Percentiles rank a stretch among this genome's conserved stretches.
Evolutionary conservation across 2,113 vertebrate genomes (phyloP).

Genomic region (Triplophysa dalaica): DNA sequence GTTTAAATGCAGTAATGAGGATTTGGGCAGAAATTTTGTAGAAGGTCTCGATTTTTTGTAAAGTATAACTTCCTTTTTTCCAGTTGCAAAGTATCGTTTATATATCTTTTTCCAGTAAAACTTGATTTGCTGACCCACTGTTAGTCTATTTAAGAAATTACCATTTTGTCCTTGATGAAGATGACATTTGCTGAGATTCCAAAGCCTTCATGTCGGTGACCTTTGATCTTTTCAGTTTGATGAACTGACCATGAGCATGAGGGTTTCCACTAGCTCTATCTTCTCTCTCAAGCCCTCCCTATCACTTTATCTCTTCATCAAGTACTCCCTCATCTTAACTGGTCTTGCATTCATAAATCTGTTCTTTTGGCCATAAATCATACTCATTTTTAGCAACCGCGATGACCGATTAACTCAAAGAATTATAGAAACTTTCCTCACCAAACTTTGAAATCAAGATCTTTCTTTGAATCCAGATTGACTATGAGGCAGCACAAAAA

Average conservation of each 20-base stretch:
- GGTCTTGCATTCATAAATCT: slow-evolving; percentile 40
- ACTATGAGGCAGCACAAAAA: no score
- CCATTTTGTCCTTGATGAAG: slow-evolving; percentile 7
- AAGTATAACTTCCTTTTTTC: neutral
- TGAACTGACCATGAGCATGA: slow-evolving; percentile 14
- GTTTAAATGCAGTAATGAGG: no score
- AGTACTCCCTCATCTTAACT: slow-evolving; percentile 21
- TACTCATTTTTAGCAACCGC: neutral
- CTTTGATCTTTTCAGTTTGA: neutral
- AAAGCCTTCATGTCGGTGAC: neutral
- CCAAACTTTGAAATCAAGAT: neutral
- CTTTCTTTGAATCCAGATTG: no score
- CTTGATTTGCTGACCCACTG: neutral
- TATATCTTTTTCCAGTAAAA: no score
- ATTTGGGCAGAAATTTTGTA: no score
- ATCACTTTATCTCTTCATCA: slow-evolving; percentile 46
- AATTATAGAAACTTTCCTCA: neutral
- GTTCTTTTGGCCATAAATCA: slow-evolving; percentile 31
- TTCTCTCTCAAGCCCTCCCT: slow-evolving; percentile 39
- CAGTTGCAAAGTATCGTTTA: no score
- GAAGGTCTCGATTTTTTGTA: neutral
- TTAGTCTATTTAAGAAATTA: neutral
- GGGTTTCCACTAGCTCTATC: slow-evolving; percentile 28
- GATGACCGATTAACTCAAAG: slow-evolving; percentile 22
- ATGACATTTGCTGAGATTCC: neutral